These are phyloP conservation scores for Aphelinus certus DNA, from an alignment of 1,140 invertebrate species.

Conservation along the genomic window DNA sequence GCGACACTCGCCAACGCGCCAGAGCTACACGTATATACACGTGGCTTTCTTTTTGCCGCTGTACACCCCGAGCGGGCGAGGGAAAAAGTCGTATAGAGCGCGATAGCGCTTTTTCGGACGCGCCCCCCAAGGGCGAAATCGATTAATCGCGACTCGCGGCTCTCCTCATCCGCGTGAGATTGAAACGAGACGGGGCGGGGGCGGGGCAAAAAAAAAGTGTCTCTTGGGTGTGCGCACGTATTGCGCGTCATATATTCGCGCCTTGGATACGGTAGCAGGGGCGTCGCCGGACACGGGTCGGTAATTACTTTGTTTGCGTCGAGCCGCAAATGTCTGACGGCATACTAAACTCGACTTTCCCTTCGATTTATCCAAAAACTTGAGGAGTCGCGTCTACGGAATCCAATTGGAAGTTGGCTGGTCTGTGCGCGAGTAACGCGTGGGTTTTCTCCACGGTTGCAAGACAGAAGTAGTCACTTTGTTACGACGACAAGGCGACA, in stretches of 20 bases:
- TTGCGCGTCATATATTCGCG: too few relatives aligned
- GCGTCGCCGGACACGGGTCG: too few relatives aligned
- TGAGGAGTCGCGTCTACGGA: neutral
- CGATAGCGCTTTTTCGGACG: constrained; percentile 13
- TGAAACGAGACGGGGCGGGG: neutral
- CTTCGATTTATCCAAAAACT: constrained; percentile 34
- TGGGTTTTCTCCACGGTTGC: neutral
- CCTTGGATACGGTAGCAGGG: too few relatives aligned
- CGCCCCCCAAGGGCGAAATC: constrained; percentile 5
- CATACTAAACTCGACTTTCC: constrained; percentile 15
- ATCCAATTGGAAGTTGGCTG: constrained; percentile 30
- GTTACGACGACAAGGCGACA: neutral
- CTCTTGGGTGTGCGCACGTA: neutral
- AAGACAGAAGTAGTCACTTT: constrained; percentile 22
- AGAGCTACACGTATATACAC: too few relatives aligned
- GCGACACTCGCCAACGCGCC: too few relatives aligned
- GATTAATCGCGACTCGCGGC: constrained; percentile 10
- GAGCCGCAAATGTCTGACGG: neutral
- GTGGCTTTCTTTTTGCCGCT: too few relatives aligned
- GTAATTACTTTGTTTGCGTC: constrained; percentile 29
- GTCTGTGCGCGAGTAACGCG: neutral
- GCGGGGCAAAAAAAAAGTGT: neutral
- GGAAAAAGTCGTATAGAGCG: constrained; percentile 33
- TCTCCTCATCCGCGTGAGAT: neutral
- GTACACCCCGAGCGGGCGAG: neutral